phyloP scores from a whole-genome alignment of 2,113 vertebrate genomes.

The Heterotis niloticus region DNA sequence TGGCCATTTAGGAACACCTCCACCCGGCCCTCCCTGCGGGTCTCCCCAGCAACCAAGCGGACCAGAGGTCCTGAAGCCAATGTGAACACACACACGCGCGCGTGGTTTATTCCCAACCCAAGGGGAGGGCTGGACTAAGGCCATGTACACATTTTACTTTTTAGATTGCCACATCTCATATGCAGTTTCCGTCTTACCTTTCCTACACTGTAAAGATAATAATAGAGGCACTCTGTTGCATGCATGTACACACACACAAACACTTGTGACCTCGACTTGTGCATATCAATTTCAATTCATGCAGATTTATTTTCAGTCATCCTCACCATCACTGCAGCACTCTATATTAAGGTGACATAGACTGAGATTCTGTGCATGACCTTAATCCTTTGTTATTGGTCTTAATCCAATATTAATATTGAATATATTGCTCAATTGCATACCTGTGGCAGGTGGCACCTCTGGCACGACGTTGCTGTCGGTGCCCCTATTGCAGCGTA shows the following conservation, averaged over 20 bases:
- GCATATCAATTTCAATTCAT: neutral
- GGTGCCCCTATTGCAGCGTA: constrained; percentile 56
- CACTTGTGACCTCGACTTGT: neutral
- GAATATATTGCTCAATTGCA: neutral
- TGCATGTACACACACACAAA: neutral
- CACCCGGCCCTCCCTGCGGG: constrained; percentile 62
- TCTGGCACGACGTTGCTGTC: constrained; percentile 33
- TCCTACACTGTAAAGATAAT: neutral
- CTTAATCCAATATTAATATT: too few species aligned
- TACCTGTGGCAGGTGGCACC: constrained; percentile 38
- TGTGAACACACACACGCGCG: neutral
- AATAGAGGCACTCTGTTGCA: neutral
- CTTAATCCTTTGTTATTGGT: neutral
- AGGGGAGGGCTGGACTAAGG: neutral
- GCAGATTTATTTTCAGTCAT: too few species aligned
- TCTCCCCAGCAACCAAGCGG: constrained; percentile 62
- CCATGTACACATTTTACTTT: neutral
- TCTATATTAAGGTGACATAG: too few species aligned
- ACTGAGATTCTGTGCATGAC: neutral
- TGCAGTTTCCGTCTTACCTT: neutral
- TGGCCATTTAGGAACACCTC: constrained; percentile 58
- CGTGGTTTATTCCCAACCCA: neutral
- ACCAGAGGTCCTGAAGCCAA: constrained; percentile 50
- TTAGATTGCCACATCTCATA: neutral
- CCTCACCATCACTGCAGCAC: neutral